Evolutionary conservation across 53 echinoderm and acorn worm genomes (phyloP), one percentile per base, ranked within the genome.

Genomic region (Pentamera pediparva): DNA sequence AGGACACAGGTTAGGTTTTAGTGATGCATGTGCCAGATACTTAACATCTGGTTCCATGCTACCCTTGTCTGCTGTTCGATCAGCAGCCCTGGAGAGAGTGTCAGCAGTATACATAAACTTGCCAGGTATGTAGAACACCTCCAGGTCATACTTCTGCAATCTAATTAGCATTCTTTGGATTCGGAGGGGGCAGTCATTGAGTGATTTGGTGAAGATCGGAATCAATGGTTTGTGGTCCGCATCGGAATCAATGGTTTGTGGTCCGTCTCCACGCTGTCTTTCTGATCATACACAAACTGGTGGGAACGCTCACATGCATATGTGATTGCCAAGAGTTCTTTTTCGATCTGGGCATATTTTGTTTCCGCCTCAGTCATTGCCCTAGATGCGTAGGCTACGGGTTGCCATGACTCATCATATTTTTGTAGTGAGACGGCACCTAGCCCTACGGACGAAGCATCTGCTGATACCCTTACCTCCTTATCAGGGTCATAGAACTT

Each of bases 241-340:
- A n/a, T n/a, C n/a, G n/a, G n/a, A 1, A 80, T 32, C 19, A 76
- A 49, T 5, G 88, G 83, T 61, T 83, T 88, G 38, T 76, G 88
- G 54, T 79, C 80, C 2, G 84, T 88, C n/a, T 76, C 76, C 15
- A 58, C 84, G 21, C 27, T 39, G 2, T 84, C 51, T 0, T 30
- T 70, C 35, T 60, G 38, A 65, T 83, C 79, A 69, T 65, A 79
- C 11, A 84, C 47, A 61, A 41, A 80, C 61, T 79, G 79, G 26
- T 83, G 83, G 36, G 83, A 88, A 21, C 70, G 37, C 51, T 88
- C 83, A 60, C 79, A 81, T 11, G 76, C 83, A 53, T 67, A 88
- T 2, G 70, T 75, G 18, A 76, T 43, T 15, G 17, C 80, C 8
- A 88, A 27, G 2, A 80, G 48, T 39, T 88, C 77, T 43, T 84